A percentile compares a stretch with the other conserved stretches of the same genome.
Conservation (phyloP, 2,888 invertebrate genomes). For the Unio pictorum region DNA sequence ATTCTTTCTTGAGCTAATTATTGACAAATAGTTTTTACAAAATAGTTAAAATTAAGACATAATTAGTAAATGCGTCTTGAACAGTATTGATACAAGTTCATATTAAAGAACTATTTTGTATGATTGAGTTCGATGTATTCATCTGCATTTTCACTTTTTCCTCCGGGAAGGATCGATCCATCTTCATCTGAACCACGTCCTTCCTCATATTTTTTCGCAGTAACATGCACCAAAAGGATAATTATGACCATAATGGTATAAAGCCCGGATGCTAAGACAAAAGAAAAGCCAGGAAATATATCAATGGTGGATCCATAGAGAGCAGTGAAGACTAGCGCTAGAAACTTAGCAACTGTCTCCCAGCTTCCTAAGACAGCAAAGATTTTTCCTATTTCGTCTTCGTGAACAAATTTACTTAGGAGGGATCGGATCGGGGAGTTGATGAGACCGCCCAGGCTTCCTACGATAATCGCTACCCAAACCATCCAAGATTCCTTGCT, state of each 20-base stretch:
- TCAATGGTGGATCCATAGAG: constrained; percentile 61
- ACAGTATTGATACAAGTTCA: not conserved
- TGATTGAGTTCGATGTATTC: constrained; percentile 34
- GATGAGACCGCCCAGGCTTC: constrained; percentile 59
- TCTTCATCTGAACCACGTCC: constrained; percentile 21
- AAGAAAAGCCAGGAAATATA: constrained; percentile 63
- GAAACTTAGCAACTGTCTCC: constrained; percentile 65
- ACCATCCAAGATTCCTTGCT: constrained; percentile 56
- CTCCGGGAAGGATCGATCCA: constrained; percentile 2
- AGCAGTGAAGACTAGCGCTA: constrained; percentile 61
- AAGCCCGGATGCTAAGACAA: constrained; percentile 56
- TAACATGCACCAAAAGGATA: constrained; percentile 36
- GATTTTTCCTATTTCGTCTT: constrained; percentile 66
- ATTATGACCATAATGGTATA: constrained; percentile 45
- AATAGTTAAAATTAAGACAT: too few species aligned
- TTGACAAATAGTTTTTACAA: too few species aligned
- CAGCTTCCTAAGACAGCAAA: constrained; percentile 65
- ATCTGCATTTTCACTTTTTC: constrained; percentile 16
- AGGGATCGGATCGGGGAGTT: constrained; percentile 63
- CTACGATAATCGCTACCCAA: constrained; percentile 55
- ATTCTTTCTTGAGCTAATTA: too few species aligned
- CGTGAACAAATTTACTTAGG: constrained; percentile 64
- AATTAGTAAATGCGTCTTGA: too few species aligned
- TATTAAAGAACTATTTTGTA: constrained; percentile 1
- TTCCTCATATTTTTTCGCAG: constrained; percentile 29